Conservation (phyloP, 2,113 vertebrate species). For the Oreochromis aureus region DNA sequence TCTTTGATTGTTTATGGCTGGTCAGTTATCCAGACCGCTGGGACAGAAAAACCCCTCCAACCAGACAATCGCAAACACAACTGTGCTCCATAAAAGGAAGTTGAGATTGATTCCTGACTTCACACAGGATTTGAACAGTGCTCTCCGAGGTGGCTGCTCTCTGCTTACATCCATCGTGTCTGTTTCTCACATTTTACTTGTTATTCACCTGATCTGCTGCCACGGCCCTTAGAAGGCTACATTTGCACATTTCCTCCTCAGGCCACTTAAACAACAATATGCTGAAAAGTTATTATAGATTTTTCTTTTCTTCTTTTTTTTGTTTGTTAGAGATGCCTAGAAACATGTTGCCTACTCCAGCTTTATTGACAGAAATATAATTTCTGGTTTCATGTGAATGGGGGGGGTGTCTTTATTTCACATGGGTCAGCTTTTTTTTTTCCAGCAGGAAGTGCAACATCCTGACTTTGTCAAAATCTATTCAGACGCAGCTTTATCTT, state of each 20-base stretch:
- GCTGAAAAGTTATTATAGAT: not conserved
- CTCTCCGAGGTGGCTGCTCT: not conserved
- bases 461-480: not conserved
- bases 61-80: not conserved
- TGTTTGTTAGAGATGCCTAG: not conserved
- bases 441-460: not conserved
- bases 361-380: not conserved
- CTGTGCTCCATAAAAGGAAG: not conserved
- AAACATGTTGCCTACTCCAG: not conserved
- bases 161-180: not conserved
- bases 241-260: not conserved
- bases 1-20: not conserved
- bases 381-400: not conserved
- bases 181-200: not conserved
- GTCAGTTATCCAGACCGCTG: not conserved
- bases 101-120: not conserved
- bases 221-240: not conserved
- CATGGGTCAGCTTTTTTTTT: not conserved
- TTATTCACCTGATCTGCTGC: not conserved
- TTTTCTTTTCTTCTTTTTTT: not conserved
- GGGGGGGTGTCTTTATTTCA: not conserved
- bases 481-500: not conserved
- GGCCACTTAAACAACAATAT: not conserved
- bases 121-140: not conserved
- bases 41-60: not conserved